Evolutionary conservation across 1,140 invertebrate species (phyloP).

Genomic region (Andrena cerasifolii): DNA sequence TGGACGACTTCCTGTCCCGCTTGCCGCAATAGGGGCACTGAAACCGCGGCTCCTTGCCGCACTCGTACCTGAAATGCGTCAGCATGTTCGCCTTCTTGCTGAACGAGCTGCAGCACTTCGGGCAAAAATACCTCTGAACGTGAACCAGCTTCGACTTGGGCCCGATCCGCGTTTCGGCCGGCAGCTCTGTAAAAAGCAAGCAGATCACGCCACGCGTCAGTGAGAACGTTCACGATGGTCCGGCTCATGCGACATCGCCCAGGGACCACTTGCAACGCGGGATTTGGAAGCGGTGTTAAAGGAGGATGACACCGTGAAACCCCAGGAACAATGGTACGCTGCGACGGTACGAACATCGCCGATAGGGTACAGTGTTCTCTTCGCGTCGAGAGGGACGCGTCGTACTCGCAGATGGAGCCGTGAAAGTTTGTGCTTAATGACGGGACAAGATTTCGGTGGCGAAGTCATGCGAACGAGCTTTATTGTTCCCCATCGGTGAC

Average conservation of each 20-base stretch:
- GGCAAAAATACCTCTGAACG: conserved; percentile 56
- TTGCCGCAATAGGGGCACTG: conserved; percentile 78
- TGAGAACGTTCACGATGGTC: background rate
- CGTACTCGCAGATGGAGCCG: background rate
- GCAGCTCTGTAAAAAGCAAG: conserved; percentile 59
- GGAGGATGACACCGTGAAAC: no score
- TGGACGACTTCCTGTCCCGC: conserved; percentile 69
- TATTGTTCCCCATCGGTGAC: conserved; percentile 36
- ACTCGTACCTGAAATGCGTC: conserved; percentile 72
- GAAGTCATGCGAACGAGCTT: conserved; percentile 19
- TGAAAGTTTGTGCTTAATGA: conserved; percentile 1
- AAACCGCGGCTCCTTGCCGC: conserved; percentile 81
- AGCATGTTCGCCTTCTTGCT: conserved; percentile 68
- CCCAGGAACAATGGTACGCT: no score
- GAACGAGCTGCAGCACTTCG: conserved; percentile 60
- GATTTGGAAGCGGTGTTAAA: background rate
- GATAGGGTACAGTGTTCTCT: no score
- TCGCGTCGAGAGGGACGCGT: no score
- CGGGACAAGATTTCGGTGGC: background rate
- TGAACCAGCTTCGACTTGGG: background rate
- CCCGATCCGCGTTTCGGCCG: no score
- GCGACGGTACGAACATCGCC: no score
- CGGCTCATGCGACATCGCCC: background rate
- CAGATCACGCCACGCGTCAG: conserved; percentile 35
- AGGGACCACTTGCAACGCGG: background rate